phyloP scores from a whole-genome alignment of 1,140 invertebrate species.

The Berghia stephanieae region DNA sequence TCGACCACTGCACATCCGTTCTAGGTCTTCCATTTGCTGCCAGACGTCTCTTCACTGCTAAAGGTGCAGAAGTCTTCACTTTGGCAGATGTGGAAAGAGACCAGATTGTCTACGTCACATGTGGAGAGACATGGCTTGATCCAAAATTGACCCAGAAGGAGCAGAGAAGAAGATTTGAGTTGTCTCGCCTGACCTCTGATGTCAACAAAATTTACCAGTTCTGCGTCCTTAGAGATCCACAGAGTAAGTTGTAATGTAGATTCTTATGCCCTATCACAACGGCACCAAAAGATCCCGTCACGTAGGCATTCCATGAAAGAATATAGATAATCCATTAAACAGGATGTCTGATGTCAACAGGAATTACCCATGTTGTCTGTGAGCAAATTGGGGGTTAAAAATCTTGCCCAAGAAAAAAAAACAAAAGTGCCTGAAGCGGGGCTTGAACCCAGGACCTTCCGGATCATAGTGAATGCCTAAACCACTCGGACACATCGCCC shows the following conservation, averaged over 20 bases:
- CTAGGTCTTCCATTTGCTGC: constrained; percentile 65
- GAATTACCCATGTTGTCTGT: too few relatives aligned
- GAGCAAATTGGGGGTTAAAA: too few relatives aligned
- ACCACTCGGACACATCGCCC: background rate
- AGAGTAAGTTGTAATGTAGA: constrained; percentile 49
- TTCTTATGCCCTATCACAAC: too few relatives aligned
- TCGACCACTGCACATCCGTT: constrained; percentile 61
- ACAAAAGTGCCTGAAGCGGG: too few relatives aligned
- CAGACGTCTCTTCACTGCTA: constrained; percentile 62
- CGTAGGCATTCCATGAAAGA: too few relatives aligned
- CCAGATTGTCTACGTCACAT: constrained; percentile 62
- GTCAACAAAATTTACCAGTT: constrained; percentile 62
- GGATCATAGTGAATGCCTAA: background rate
- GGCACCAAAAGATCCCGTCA: too few relatives aligned
- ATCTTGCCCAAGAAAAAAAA: too few relatives aligned
- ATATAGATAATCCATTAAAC: too few relatives aligned
- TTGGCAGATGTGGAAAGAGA: constrained; percentile 57
- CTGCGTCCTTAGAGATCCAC: constrained; percentile 56
- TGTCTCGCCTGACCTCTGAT: constrained; percentile 62
- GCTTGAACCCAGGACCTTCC: too few relatives aligned
- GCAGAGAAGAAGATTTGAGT: constrained; percentile 57
- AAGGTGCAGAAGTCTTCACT: constrained; percentile 63
- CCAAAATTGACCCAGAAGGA: constrained; percentile 60
- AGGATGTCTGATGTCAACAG: too few relatives aligned
- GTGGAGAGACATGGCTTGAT: constrained; percentile 65